A percentile compares a stretch with the other conserved stretches of the same genome.
Evolutionary conservation across 1,140 invertebrate species (phyloP).

Genomic region (Andricus grossulariae): DNA sequence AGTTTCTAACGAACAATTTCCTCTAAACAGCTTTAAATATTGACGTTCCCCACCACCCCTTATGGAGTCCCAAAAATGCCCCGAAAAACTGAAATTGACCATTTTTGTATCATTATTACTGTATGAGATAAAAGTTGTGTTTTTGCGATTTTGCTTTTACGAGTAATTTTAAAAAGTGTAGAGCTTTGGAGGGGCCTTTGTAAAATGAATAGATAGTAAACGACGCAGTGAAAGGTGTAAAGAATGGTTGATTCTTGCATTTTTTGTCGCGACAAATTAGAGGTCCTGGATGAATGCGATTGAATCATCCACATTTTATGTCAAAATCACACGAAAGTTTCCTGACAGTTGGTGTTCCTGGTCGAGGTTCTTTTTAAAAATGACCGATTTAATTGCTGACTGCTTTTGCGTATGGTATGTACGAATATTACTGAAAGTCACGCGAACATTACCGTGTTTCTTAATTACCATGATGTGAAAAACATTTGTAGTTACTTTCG

Average conservation of each 20-base stretch:
- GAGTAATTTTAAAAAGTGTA: too few relatives aligned
- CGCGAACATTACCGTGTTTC: constrained; percentile 26
- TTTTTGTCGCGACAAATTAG: background rate
- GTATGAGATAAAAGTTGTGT: too few relatives aligned
- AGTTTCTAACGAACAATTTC: too few relatives aligned
- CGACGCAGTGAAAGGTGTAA: background rate
- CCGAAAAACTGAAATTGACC: too few relatives aligned
- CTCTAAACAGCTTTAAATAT: too few relatives aligned
- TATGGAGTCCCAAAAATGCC: too few relatives aligned
- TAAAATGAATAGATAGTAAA: too few relatives aligned
- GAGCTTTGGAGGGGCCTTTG: too few relatives aligned
- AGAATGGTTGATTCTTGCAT: background rate
- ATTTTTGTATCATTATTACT: too few relatives aligned
- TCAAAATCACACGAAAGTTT: constrained; percentile 6
- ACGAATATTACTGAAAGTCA: constrained; percentile 8
- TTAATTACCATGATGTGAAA: constrained; percentile 20
- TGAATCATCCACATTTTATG: constrained; percentile 2
- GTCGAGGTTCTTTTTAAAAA: constrained; percentile 9
- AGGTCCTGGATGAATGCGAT: background rate
- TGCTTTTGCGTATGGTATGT: background rate
- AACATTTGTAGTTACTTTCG: constrained; percentile 23
- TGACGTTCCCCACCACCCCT: too few relatives aligned
- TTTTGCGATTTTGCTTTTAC: too few relatives aligned
- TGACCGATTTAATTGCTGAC: constrained; percentile 16
- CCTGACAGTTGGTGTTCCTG: background rate